A percentile compares a stretch with the other conserved stretches of the same genome.
Conservation (phyloP, 1,140 invertebrate genomes). For the Pectinophora gossypiella region DNA sequence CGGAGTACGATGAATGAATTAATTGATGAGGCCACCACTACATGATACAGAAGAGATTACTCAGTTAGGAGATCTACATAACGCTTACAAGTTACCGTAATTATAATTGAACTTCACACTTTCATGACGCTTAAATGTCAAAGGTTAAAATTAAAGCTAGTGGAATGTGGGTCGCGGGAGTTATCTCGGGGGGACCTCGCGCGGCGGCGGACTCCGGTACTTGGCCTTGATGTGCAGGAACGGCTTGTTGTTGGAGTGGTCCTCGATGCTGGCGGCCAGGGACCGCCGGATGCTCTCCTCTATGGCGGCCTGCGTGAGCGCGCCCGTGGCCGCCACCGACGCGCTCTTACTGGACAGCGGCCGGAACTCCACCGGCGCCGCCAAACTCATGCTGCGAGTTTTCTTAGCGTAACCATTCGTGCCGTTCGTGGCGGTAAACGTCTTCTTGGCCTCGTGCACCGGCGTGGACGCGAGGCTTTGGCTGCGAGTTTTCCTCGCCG, state of each 20-base stretch:
- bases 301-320: conserved; percentile 69
- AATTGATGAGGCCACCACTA: conserved; percentile 31
- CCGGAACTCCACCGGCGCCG: conserved; percentile 28
- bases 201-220: conserved; percentile 80
- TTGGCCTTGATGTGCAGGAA: conserved; percentile 85
- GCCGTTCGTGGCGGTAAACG: conserved; percentile 22
- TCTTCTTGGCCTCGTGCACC: conserved; percentile 38
- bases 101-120: conserved; percentile 29
- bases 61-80: conserved; percentile 52
- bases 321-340: conserved; percentile 30
- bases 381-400: conserved; percentile 61
- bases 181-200: conserved; percentile 74
- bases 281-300: conserved; percentile 65
- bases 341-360: conserved; percentile 43
- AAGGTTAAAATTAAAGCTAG: conserved; percentile 33
- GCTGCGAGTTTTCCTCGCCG: conserved; percentile 39
- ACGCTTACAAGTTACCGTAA: conserved; percentile 32
- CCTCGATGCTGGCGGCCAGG: conserved; percentile 53
- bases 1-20: conserved; percentile 31
- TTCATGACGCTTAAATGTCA: conserved; percentile 12
- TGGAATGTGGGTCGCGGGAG: conserved; percentile 37
- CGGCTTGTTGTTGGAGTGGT: conserved; percentile 63
- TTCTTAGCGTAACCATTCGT: conserved; percentile 43
- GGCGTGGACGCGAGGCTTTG: conserved; percentile 58
- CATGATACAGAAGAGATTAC: conserved; percentile 51